A percentile compares a stretch with the other conserved stretches of the same genome.
Evolutionary conservation across 2,797 vertebrate genomes (phyloP).

Genomic region (Typhlichthys subterraneus): DNA sequence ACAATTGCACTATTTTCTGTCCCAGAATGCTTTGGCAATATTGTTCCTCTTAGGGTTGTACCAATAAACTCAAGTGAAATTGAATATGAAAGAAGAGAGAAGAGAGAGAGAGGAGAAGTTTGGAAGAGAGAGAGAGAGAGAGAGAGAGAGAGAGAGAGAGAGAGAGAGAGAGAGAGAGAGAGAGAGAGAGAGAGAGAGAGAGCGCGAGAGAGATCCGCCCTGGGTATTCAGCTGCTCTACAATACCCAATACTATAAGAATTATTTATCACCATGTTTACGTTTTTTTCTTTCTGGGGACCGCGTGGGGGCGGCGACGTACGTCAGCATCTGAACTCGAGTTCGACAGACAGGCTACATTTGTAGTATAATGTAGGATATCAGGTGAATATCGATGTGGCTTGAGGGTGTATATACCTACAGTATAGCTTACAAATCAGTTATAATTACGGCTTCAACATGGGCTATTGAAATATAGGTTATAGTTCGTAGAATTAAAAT

Average conservation of each 20-base stretch:
- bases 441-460: too few relatives aligned
- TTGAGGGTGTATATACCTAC: too few relatives aligned
- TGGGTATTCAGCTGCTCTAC: not conserved
- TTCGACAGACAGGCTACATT: not conserved
- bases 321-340: slow-evolving; percentile 28
- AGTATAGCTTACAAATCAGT: too few relatives aligned
- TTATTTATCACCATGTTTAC: slow-evolving; percentile 50
- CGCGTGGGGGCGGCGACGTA: slow-evolving; percentile 36
- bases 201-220: not conserved
- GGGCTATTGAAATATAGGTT: too few relatives aligned
- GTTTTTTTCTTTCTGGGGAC: slow-evolving; percentile 11
- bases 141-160: slow-evolving; percentile 12
- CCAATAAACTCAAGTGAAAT: too few relatives aligned
- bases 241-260: slow-evolving; percentile 47
- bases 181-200: slow-evolving; percentile 13
- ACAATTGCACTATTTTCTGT: too few relatives aligned
- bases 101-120: slow-evolving; percentile 11
- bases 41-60: too few relatives aligned
- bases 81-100: slow-evolving; percentile 1
- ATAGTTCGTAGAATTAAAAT: too few relatives aligned
- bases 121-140: slow-evolving; percentile 35
- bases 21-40: too few relatives aligned
- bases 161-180: not conserved
- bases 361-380: too few relatives aligned
- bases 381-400: too few relatives aligned